Evolutionary conservation across 2,797 vertebrate species (phyloP), one percentile per base, ranked within the genome.

Genomic region (Scolopax bukidnonensis): DNA sequence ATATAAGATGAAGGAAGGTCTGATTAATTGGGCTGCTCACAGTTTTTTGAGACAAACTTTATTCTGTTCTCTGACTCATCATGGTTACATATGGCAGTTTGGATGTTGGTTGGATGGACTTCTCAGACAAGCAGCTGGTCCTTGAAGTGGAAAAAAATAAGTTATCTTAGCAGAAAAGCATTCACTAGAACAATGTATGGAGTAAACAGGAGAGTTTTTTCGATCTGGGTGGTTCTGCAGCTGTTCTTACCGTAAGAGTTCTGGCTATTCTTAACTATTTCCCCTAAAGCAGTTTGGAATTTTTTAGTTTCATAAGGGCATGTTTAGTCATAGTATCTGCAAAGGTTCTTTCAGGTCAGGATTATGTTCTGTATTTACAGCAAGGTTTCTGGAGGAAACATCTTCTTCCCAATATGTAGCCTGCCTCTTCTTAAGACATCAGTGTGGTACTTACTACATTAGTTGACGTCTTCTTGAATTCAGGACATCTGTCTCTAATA

Each of bases 181-280:
- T 93, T 95, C 59, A 74, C 19, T 45, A 41, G 51, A 70, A 85
- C 77, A 93, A 90, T 95, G 36, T 45, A 83, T 51, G 63, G 89
- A 91, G 47, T 69, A 80, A 88, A 81, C 40, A 86, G 48, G 40
- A 84, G 53, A 64, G 25, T 19, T 67, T 60, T 59, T 93, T 89
- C 89, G 25, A 54, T 87, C 70, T 73, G 40, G 16, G 40, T 74
- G 56, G 36, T 78, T 91, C 68, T 91, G 78, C 81, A 93, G 89
- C 84, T 95, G 79, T 85, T 89, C 43, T 67, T 77, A 40, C 30
- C 64, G 30, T 82, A 40, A 71, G 48, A 19, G 32, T 70, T 73
- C 43, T 74, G 57, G 19, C 41, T 89, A 59, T 84, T 90, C 33
- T 84, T 85, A 41, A 56, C 47, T 67, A 8, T 83, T 89, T 91